These are phyloP conservation scores for Onthophagus taurus DNA, from an alignment of 1,140 invertebrate genomes.

Conservation along the genomic window DNA sequence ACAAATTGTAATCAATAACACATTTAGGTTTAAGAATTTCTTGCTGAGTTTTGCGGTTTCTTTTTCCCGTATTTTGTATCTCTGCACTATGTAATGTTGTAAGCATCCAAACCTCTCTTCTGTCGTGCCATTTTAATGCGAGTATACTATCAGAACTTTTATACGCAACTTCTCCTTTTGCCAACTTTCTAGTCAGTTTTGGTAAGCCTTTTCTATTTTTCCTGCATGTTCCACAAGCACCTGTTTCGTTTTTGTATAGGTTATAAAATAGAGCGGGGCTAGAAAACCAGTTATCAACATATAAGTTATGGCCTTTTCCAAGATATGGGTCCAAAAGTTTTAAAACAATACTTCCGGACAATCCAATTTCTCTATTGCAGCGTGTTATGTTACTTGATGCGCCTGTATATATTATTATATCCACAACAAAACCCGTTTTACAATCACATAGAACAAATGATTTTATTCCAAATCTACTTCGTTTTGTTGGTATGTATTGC, in stretches of 20 bases:
- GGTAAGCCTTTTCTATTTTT: constrained; percentile 1
- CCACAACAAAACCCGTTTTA: not conserved
- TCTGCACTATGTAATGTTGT: not conserved
- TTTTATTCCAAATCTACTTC: not conserved
- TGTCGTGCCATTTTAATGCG: constrained; percentile 1
- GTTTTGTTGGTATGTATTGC: constrained; percentile 4
- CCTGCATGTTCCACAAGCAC: not conserved
- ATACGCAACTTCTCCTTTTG: not conserved
- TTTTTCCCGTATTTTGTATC: too few relatives aligned
- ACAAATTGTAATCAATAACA: not conserved
- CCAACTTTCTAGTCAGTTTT: too few relatives aligned
- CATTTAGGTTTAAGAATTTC: too few relatives aligned
- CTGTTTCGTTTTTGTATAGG: not conserved
- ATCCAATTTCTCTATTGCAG: too few relatives aligned
- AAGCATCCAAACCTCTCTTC: not conserved
- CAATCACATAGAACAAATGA: not conserved
- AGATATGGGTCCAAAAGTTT: too few relatives aligned
- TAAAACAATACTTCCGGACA: too few relatives aligned
- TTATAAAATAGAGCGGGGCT: not conserved
- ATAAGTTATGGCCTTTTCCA: too few relatives aligned
- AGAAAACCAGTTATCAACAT: not conserved
- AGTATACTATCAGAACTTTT: not conserved
- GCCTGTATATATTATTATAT: not conserved
- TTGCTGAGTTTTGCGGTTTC: not conserved
- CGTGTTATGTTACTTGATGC: not conserved